Base-by-base conservation (phyloP, 2,888 invertebrate species). In the Drosophila buzzatii region DNA sequence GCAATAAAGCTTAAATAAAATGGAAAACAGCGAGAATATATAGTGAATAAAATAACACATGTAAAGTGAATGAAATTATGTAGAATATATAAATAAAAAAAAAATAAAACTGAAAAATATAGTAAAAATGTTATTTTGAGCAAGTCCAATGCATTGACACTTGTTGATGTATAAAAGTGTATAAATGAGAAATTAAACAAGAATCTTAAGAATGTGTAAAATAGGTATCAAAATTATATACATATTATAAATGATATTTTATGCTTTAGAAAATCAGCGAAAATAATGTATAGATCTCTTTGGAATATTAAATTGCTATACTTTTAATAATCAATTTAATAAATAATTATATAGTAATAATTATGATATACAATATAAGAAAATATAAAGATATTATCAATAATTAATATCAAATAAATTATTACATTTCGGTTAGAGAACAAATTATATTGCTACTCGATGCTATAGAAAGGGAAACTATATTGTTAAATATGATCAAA, bases 391-490 rank as follows among this genome's bases (percentile, higher is more conserved):
- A 23, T 23, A 23, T 23, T 23, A 23, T 27, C 0, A 42, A 2
- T 10, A n/a, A 47, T n/a, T 31, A 47, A 16, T 27, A 31, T 31
- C 9, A 31, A n/a, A 33, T 6, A 33, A 31, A 12, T 18, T 0
- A 10, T 23, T 6, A 18, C 3, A 3, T 51, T 18, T 18, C 18
- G 12, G 3, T n/a, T 0, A n/a, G 6, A n/a, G n/a, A n/a, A n/a
- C n/a, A 41, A n/a, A n/a, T n/a, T 41, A 41, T n/a, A 8, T 41
- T 8, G 14, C 16, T 10, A 9, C 14, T 41, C 51, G 20, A n/a
- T 18, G 16, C 8, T 12, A 16, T 41, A 20, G 39, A 65, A 65
- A 52, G 35, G 12, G 42, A 62, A 62, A 35, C 42, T 35, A 3
- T 16, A 51, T 33, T 44, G 41, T 27, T 23, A 27, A 31, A 6